Percentiles rank a stretch among this genome's conserved stretches.
These are phyloP conservation scores for Oscheius sp. DNA, from an alignment of 2,888 invertebrate genomes.

Conservation along the genomic window DNA sequence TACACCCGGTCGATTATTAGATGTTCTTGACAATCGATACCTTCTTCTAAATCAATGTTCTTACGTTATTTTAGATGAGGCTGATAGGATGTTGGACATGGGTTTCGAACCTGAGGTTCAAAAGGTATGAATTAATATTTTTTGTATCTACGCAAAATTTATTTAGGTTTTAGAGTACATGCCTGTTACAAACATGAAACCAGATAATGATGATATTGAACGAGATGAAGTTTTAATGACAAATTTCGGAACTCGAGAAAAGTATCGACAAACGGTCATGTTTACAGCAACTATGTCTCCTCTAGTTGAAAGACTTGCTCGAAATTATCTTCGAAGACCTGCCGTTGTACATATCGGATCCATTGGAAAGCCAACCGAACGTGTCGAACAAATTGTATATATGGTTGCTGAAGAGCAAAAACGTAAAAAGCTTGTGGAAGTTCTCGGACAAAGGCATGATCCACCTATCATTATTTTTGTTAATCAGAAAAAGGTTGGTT, in stretches of 20 bases:
- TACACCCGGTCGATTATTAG: conserved; percentile 97
- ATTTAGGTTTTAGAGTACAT: conserved; percentile 82
- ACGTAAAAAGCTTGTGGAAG: conserved; percentile 89
- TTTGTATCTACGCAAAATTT: conserved; percentile 37
- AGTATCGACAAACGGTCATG: conserved; percentile 99
- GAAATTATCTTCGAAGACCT: conserved; percentile 91
- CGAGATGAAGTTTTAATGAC: conserved; percentile 87
- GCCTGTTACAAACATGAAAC: conserved; percentile 97
- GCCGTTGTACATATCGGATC: conserved; percentile 97
- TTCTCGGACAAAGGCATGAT: conserved; percentile 87
- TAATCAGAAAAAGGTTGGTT: conserved; percentile 88
- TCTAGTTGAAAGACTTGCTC: conserved; percentile 92
- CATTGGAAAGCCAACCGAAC: conserved; percentile 93
- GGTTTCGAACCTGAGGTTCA: conserved; percentile 97
- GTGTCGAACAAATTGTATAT: conserved; percentile 93
- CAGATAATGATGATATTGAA: conserved; percentile 97
- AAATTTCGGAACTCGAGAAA: conserved; percentile 93
- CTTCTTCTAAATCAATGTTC: conserved; percentile 95
- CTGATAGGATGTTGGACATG: conserved; percentile 99
- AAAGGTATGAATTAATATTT: conserved; percentile 77
- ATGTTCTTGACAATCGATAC: conserved; percentile 96
- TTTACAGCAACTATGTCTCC: conserved; percentile 99
- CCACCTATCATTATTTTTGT: conserved; percentile 99
- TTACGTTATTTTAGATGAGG: conserved; percentile 85
- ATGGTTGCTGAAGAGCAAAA: conserved; percentile 95